These are phyloP conservation scores for Ormyrus labotus DNA, from an alignment of 2,888 invertebrate species.

Conservation along the genomic window DNA sequence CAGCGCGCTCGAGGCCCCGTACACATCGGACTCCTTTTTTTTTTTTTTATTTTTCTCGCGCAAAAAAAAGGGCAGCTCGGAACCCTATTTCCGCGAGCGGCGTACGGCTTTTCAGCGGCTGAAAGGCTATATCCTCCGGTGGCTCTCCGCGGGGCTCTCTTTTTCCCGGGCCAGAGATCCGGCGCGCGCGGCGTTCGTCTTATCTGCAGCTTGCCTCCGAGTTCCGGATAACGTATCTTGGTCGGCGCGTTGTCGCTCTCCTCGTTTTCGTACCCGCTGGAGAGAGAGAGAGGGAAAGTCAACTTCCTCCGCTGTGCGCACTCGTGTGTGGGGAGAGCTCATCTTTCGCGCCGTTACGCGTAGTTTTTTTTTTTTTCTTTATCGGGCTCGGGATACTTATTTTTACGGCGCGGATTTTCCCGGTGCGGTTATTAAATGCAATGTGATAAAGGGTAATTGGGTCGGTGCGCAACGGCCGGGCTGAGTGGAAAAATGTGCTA, in stretches of 20 bases:
- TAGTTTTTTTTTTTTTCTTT: not conserved
- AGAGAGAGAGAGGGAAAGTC: conserved; percentile 6
- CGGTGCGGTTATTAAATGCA: conserved; percentile 16
- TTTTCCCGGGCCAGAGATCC: conserved; percentile 34
- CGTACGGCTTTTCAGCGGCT: too few relatives aligned
- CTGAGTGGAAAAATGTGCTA: too few relatives aligned
- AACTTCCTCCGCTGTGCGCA: conserved; percentile 38
- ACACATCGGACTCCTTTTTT: not conserved
- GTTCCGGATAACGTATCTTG: conserved; percentile 52
- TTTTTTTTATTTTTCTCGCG: not conserved
- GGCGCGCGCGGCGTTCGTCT: conserved; percentile 24
- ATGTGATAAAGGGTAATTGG: conserved; percentile 38
- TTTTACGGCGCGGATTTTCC: not conserved
- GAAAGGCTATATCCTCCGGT: too few relatives aligned
- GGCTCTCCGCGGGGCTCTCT: not conserved
- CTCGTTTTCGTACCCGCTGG: not conserved
- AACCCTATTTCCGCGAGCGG: too few relatives aligned
- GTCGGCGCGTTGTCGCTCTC: conserved; percentile 16
- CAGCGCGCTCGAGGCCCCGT: too few relatives aligned
- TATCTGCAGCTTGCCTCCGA: conserved; percentile 44
- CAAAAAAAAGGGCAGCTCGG: too few relatives aligned
- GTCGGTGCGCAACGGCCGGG: conserved; percentile 15
- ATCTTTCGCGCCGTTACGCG: not conserved
- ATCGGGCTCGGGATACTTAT: not conserved
- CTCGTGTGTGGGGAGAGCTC: not conserved